Percentiles rank a stretch among this genome's conserved stretches.
Evolutionary conservation across 2,797 vertebrate species (phyloP).

Genomic region (Antrozous pallidus): DNA sequence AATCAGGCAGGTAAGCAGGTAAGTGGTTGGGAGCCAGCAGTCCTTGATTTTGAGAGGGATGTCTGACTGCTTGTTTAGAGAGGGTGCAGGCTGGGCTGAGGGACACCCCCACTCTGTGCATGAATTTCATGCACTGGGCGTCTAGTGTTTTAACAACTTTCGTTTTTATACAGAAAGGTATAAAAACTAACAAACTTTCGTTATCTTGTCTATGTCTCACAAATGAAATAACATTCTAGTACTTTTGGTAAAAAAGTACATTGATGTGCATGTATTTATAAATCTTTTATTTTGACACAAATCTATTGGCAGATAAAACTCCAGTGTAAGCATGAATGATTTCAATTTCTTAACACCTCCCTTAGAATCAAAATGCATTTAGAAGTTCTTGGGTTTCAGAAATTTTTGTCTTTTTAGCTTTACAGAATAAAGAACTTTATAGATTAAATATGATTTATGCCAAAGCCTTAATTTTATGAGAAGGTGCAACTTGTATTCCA

Average conservation of each 20-base stretch:
- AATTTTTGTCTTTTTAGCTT: not conserved
- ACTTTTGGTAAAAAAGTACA: not conserved
- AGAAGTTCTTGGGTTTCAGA: not conserved
- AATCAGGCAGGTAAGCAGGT: too few species aligned
- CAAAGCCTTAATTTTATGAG: not conserved
- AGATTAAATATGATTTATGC: slow-evolving; percentile 23
- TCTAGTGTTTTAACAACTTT: not conserved
- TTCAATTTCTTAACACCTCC: slow-evolving; percentile 33
- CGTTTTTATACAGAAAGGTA: not conserved
- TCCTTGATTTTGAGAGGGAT: too few species aligned
- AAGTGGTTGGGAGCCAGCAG: too few species aligned
- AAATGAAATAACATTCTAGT: not conserved
- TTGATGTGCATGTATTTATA: not conserved
- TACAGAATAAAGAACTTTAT: not conserved
- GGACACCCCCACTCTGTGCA: too few species aligned
- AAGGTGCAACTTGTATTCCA: not conserved
- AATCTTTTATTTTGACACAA: slow-evolving; percentile 27
- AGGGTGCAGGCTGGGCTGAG: too few species aligned
- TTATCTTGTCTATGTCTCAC: not conserved
- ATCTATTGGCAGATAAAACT: not conserved
- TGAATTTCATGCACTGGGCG: too few species aligned
- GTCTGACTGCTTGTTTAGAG: too few species aligned
- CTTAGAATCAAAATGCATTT: not conserved
- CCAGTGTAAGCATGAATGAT: not conserved
- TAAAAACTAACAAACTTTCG: not conserved